Conservation (phyloP, 2,113 vertebrate species). For the Lophius piscatorius region DNA sequence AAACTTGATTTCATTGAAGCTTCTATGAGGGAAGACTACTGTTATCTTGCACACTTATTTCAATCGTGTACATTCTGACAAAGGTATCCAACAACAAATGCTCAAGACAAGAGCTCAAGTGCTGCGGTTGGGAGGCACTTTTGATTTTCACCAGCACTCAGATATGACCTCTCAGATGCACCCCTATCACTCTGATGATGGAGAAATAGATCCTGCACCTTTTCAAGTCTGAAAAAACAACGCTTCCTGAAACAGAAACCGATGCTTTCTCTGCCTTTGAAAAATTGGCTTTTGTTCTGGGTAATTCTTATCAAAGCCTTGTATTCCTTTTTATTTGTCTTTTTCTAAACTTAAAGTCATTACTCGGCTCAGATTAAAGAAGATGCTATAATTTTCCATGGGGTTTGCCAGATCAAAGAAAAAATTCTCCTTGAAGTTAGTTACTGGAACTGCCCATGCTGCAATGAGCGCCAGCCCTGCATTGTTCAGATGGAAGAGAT, state of each 20-base stretch:
- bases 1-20: slow-evolving; percentile 19
- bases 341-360: slow-evolving; percentile 89
- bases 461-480: slow-evolving; percentile 73
- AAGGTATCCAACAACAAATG: slow-evolving; percentile 66
- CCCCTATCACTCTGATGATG: slow-evolving; percentile 81
- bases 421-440: slow-evolving; percentile 87
- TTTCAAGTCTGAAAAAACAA: slow-evolving; percentile 81
- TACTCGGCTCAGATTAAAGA: slow-evolving; percentile 87
- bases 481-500: slow-evolving; percentile 73
- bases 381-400: slow-evolving; percentile 86
- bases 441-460: slow-evolving; percentile 76
- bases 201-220: slow-evolving; percentile 83
- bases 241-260: slow-evolving; percentile 83
- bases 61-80: slow-evolving; percentile 60
- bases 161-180: slow-evolving; percentile 82
- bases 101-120: slow-evolving; percentile 77
- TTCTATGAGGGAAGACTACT: slow-evolving; percentile 13
- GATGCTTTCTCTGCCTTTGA: slow-evolving; percentile 86
- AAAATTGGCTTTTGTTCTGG: slow-evolving; percentile 87
- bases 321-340: slow-evolving; percentile 90
- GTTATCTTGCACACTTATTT: slow-evolving; percentile 47
- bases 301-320: slow-evolving; percentile 89
- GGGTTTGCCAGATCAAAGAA: slow-evolving; percentile 85
- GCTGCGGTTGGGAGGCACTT: slow-evolving; percentile 76
- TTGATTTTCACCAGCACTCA: slow-evolving; percentile 77